Percentiles rank a stretch among this genome's conserved stretches.
Evolutionary conservation across 2,113 vertebrate genomes (phyloP).

Genomic region (Engystomops pustulosus): DNA sequence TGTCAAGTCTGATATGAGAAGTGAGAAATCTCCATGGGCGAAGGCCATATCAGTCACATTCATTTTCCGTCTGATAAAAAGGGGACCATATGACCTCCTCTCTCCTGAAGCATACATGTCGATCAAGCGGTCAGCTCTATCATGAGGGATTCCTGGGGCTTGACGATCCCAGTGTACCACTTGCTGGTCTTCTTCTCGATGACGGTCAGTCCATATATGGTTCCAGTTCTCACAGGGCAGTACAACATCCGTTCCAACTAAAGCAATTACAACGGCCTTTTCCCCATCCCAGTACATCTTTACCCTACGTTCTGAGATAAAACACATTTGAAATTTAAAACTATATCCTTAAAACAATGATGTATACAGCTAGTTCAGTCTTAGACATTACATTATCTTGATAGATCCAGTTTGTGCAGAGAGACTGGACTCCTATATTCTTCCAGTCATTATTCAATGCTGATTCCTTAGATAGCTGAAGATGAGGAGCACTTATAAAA

Average conservation of each 20-base stretch:
- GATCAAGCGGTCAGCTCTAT: constrained; percentile 88
- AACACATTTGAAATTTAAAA: neutral
- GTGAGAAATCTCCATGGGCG: constrained; percentile 86
- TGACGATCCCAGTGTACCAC: constrained; percentile 96
- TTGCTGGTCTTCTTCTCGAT: constrained; percentile 89
- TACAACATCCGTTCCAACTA: constrained; percentile 74
- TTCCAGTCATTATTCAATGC: neutral
- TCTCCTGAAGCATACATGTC: constrained; percentile 93
- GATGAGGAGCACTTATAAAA: no score
- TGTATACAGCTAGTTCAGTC: neutral
- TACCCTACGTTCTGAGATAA: constrained; percentile 71
- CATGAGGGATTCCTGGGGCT: constrained; percentile 83
- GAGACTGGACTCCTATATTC: neutral
- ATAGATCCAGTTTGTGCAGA: neutral
- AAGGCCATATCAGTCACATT: constrained; percentile 83
- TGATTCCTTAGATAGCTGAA: no score
- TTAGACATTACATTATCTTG: neutral
- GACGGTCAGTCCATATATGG: constrained; percentile 87
- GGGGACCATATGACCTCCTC: constrained; percentile 85
- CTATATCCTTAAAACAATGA: neutral
- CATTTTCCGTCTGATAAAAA: constrained; percentile 85
- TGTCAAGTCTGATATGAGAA: constrained; percentile 75
- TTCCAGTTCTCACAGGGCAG: constrained; percentile 85
- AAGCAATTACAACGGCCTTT: constrained; percentile 82
- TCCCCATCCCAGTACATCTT: constrained; percentile 87